Evolutionary conservation across 2,113 vertebrate genomes (phyloP).

Genomic region (Zingel zingel): DNA sequence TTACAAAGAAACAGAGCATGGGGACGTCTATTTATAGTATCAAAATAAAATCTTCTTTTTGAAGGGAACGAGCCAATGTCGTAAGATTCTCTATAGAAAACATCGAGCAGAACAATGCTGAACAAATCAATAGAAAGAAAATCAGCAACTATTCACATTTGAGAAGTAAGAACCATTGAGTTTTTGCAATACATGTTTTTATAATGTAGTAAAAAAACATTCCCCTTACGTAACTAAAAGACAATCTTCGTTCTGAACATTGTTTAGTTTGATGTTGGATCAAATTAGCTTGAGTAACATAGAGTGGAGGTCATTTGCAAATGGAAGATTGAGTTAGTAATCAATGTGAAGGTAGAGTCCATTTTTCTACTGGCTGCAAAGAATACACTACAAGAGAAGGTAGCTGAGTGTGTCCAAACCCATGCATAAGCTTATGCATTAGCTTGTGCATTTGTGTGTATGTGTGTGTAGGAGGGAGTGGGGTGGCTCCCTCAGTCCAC

Average conservation of each 20-base stretch:
- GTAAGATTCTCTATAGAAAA: not conserved
- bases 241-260: not conserved
- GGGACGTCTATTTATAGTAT: not conserved
- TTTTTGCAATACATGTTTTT: not conserved
- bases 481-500: constrained; percentile 28
- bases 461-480: not conserved
- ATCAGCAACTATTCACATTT: not conserved
- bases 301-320: constrained; percentile 2
- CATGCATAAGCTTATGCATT: constrained; percentile 10
- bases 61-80: not conserved
- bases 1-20: not conserved
- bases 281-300: not conserved
- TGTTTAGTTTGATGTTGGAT: not conserved
- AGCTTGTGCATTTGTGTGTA: not conserved
- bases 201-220: not conserved
- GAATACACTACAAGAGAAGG: not conserved
- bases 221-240: not conserved
- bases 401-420: constrained; percentile 14
- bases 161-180: not conserved
- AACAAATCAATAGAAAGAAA: not conserved
- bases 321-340: constrained; percentile 1
- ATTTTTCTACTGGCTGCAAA: constrained; percentile 4
- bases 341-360: not conserved
- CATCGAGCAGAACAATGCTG: not conserved
- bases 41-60: not conserved